Evolutionary conservation across 2,113 vertebrate species (phyloP).

Genomic region (Centrocercus urophasianus): DNA sequence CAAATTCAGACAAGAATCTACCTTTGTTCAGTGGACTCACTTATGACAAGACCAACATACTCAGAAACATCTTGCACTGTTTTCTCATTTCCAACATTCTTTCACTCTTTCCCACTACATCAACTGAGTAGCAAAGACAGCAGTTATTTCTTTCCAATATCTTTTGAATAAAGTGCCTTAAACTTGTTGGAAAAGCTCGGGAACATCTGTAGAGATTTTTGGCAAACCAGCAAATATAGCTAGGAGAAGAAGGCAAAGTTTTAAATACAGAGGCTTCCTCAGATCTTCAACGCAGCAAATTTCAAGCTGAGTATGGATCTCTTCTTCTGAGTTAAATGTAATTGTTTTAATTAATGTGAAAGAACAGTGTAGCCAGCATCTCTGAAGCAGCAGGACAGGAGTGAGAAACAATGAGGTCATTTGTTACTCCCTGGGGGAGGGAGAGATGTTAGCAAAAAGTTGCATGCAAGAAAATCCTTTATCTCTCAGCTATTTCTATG

Average conservation of each 20-base stretch:
- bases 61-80: background rate
- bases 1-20: background rate
- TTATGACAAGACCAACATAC: background rate
- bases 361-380: background rate
- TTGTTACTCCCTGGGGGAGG: background rate
- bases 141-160: background rate
- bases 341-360: background rate
- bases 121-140: background rate
- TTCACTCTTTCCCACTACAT: background rate
- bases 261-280: background rate
- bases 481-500: background rate
- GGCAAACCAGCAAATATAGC: background rate
- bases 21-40: background rate
- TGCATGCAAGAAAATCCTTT: background rate
- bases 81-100: background rate
- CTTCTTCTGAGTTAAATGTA: background rate
- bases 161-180: background rate
- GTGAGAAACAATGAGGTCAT: background rate
- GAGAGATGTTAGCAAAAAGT: background rate
- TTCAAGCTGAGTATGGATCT: background rate
- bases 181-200: background rate
- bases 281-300: background rate
- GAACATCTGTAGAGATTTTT: background rate
- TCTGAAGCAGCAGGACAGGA: background rate
- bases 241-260: background rate